A percentile compares a stretch with the other conserved stretches of the same genome.
Conservation (phyloP, 2,113 vertebrate species). For the Pseudorasbora parva region DNA sequence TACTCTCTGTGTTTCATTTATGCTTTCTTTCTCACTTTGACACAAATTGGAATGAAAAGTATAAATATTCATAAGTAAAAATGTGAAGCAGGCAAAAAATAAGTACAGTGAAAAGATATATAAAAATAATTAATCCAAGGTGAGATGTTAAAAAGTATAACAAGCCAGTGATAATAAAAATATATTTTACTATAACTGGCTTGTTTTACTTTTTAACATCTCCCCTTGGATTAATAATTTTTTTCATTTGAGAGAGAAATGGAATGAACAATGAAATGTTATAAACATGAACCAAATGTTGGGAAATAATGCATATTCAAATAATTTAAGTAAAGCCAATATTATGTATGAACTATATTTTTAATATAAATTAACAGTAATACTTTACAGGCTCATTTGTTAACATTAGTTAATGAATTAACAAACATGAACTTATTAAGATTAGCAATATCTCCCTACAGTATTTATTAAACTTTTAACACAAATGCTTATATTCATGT, state of each 20-base stretch:
- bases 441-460: no score
- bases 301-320: not conserved
- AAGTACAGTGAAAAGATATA: not conserved
- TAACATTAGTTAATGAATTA: no score
- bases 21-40: constrained; percentile 22
- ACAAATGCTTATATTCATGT: no score
- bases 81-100: not conserved
- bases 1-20: not conserved
- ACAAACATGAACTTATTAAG: no score
- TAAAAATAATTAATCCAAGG: no score
- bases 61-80: constrained; percentile 1
- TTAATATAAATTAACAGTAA: not conserved
- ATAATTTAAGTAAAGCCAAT: not conserved
- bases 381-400: no score
- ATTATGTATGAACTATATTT: not conserved
- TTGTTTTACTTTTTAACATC: not conserved
- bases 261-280: no score
- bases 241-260: no score
- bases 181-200: not conserved
- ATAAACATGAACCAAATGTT: not conserved
- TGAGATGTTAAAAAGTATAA: no score
- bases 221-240: no score
- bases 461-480: no score
- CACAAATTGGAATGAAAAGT: not conserved
- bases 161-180: no score